phyloP scores from a whole-genome alignment of 2,888 invertebrate species.

The Halocaridina rubra region DNA sequence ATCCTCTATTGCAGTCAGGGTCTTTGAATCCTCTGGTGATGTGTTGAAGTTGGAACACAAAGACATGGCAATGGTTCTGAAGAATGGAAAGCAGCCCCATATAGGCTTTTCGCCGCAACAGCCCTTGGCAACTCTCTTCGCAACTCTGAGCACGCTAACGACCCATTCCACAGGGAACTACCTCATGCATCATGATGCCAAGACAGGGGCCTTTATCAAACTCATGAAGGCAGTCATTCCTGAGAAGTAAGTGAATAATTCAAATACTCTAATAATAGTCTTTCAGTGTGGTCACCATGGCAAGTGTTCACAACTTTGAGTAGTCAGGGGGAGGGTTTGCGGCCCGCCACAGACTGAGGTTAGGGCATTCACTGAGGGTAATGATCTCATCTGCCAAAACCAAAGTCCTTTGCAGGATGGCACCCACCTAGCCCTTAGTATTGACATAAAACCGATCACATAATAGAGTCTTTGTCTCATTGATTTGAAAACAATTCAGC shows the following conservation, averaged over 20 bases:
- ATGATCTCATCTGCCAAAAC: no score
- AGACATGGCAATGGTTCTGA: constrained; percentile 33
- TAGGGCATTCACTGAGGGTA: no score
- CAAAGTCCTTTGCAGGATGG: no score
- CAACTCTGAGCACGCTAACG: constrained; percentile 26
- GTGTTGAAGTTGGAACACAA: constrained; percentile 42
- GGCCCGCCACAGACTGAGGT: no score
- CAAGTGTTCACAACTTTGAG: no score
- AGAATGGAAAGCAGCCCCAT: constrained; percentile 54
- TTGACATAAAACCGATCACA: no score
- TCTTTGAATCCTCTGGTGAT: constrained; percentile 46
- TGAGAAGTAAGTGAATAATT: constrained; percentile 28
- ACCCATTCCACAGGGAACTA: constrained; percentile 41
- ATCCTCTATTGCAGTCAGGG: constrained; percentile 33
- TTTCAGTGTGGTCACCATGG: no score
- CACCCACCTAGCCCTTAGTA: no score
- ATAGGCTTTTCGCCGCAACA: constrained; percentile 42
- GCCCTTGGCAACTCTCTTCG: constrained; percentile 40
- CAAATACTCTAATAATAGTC: no score
- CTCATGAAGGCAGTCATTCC: constrained; percentile 38
- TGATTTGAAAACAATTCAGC: no score
- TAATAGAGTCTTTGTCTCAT: no score
- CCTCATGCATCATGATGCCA: constrained; percentile 55
- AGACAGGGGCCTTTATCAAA: constrained; percentile 53
- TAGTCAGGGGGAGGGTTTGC: no score